These are phyloP conservation scores for Chiloscyllium plagiosum DNA, from an alignment of 2,113 vertebrate genomes.

Conservation along the genomic window DNA sequence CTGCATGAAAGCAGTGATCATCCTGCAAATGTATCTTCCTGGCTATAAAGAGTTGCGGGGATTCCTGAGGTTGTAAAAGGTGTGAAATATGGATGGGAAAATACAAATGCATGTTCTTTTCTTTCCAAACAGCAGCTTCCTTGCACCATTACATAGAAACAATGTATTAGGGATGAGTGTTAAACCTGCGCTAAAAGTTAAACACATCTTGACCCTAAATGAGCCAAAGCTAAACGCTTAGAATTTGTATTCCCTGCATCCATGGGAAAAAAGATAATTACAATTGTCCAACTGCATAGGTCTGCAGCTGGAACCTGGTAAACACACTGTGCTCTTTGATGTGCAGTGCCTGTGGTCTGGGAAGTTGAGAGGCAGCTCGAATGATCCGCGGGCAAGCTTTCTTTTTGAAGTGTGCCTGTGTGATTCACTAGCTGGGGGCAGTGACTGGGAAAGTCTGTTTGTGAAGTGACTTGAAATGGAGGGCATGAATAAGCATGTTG, in stretches of 20 bases:
- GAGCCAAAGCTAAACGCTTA: neutral
- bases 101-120: neutral
- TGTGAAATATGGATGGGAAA: too few species aligned
- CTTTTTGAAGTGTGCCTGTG: neutral
- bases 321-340: neutral
- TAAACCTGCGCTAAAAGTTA: neutral
- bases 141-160: neutral
- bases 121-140: neutral
- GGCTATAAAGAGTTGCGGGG: neutral
- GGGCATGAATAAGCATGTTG: neutral
- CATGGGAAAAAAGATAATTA: neutral
- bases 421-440: neutral
- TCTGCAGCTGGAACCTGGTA: slow-evolving; percentile 2
- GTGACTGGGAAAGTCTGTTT: neutral
- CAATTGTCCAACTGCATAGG: neutral
- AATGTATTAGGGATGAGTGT: neutral
- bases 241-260: neutral
- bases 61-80: neutral
- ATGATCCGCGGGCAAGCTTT: neutral
- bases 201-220: neutral
- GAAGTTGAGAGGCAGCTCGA: neutral
- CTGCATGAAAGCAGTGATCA: neutral
- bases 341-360: neutral
- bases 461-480: neutral
- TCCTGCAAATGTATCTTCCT: neutral